phyloP scores from a whole-genome alignment of 2,797 vertebrate genomes.

The Chelonia mydas region DNA sequence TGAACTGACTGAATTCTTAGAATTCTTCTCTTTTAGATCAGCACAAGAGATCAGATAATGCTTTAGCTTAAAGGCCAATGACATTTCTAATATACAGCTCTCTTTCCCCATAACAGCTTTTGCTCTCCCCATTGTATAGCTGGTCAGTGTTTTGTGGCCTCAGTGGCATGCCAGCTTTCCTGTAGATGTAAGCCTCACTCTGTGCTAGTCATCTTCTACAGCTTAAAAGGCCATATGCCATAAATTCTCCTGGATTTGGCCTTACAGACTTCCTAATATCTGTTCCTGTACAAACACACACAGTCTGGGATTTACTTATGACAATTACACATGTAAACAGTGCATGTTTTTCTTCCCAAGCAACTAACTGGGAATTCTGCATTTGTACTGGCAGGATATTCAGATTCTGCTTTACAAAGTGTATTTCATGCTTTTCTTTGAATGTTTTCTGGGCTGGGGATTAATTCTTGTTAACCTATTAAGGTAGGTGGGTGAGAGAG shows the following conservation, averaged over 20 bases:
- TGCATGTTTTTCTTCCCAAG: not conserved
- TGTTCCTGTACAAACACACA: not conserved
- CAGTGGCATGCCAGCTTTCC: not conserved
- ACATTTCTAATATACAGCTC: not conserved
- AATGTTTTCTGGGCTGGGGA: not conserved
- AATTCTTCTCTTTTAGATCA: not conserved
- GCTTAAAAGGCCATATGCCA: not conserved
- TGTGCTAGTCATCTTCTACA: not conserved
- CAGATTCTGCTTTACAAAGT: not conserved
- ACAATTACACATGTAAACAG: not conserved
- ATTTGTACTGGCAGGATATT: not conserved
- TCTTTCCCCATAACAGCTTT: not conserved
- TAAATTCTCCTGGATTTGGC: not conserved
- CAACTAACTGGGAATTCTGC: not conserved
- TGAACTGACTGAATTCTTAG: not conserved
- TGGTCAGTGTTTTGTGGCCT: not conserved
- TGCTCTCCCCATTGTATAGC: not conserved
- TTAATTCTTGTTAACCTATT: not conserved
- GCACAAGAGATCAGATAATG: not conserved
- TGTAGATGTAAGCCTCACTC: not conserved
- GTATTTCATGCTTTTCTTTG: not conserved
- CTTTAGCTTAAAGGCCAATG: not conserved
- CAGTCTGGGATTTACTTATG: not conserved
- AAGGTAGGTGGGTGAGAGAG: not conserved
- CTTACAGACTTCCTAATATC: not conserved